Evolutionary conservation across 1,140 invertebrate genomes (phyloP), one percentile per base, ranked within the genome.

Genomic region (Drosophila sucinea): DNA sequence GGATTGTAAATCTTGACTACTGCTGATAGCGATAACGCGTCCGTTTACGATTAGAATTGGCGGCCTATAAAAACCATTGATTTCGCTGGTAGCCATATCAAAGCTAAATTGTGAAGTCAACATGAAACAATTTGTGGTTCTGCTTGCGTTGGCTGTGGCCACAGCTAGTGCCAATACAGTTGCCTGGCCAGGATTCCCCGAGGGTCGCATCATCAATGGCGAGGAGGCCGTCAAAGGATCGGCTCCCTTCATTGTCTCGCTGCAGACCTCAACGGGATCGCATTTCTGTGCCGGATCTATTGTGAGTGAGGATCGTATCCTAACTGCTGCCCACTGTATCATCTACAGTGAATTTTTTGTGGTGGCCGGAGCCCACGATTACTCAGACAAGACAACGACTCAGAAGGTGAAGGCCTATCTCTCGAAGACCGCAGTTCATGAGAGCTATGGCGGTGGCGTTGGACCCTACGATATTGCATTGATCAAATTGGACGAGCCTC

Each of bases 391-490:
- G 1, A 40, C 90, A 0, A 32, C 67, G 1, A 72, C 67, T 4
- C 90, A 91, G 72, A 11, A 77, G n/a, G 74, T 77, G 1, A 0
- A 55, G 23, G 79, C 55, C 10, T 62, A 23, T 69, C 82, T 51
- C 17, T 25, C n/a, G 0, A 55, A 78, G 0, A 74, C 68, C 44
- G 77, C 92, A 7, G 57, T 93, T 0, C 94, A 95, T 72, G 90
- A 93, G 8, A 69, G 87, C 0, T 95, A 94, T 69, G 29, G 58
- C 27, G 93, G 94, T 38, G 92, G 92, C 25, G 93, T 94, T 17
- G 93, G 92, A 6, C 93, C 93, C 57, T 91, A 95, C 64, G 96
- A 96, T 77, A 94, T 96, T 29, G 95, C 94, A 23, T 65, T 96
- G 1, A 81, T 96, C 25, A 92, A 10, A 60, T 77, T 95, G 32